Evolutionary conservation across 2,797 vertebrate species (phyloP).

Genomic region (Thamnophis elegans): DNA sequence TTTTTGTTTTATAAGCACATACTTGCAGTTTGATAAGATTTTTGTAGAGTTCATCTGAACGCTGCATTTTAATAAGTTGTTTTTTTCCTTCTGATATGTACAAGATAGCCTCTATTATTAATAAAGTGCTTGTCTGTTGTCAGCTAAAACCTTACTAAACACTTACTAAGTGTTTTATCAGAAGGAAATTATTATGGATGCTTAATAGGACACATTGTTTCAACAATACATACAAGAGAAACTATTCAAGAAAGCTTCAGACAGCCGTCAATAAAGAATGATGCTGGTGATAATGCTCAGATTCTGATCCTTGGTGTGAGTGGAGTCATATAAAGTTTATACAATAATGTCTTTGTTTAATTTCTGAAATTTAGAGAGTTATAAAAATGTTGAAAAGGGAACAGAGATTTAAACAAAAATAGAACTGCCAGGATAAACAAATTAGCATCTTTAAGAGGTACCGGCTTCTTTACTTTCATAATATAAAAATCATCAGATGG

Average conservation of each 20-base stretch:
- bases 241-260: neutral
- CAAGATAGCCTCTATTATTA: neutral
- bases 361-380: neutral
- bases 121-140: neutral
- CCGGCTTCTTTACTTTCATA: conserved; percentile 29
- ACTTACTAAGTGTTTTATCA: neutral
- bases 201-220: neutral
- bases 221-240: neutral
- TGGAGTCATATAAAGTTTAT: neutral
- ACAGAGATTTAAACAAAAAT: neutral
- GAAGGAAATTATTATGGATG: neutral
- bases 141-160: neutral
- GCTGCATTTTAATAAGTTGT: neutral
- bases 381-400: neutral
- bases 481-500: conserved; percentile 34
- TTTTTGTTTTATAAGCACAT: neutral
- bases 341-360: neutral
- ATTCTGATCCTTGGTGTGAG: neutral
- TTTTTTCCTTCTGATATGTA: neutral
- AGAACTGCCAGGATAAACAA: conserved; percentile 25
- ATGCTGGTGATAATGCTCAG: neutral
- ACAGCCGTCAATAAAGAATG: neutral
- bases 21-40: neutral
- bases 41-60: neutral
- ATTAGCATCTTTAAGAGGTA: neutral